Conservation (phyloP, 2,113 vertebrate genomes). For the Henicopernis longicauda region DNA sequence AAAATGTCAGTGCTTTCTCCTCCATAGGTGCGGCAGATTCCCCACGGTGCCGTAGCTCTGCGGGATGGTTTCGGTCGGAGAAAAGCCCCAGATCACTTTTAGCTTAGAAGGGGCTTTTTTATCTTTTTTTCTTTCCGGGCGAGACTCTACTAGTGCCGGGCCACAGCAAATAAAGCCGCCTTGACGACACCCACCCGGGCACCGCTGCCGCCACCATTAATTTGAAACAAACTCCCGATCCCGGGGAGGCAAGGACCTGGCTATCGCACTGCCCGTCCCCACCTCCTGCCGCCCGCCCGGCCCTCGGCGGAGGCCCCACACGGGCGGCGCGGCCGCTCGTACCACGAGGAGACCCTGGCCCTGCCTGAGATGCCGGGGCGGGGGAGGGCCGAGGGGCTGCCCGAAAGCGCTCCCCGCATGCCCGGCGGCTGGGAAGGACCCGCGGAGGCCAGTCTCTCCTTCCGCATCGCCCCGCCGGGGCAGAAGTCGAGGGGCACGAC, state of each 20-base stretch:
- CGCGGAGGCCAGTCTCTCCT: rapidly evolving
- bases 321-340: too few species aligned
- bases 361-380: not conserved
- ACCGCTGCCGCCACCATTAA: not conserved
- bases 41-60: not conserved
- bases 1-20: not conserved
- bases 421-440: not conserved
- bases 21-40: not conserved
- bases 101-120: not conserved
- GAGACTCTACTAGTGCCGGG: not conserved
- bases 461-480: rapidly evolving
- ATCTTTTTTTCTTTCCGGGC: not conserved
- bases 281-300: not conserved
- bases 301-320: not conserved
- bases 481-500: not conserved
- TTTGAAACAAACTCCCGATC: not conserved
- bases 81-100: not conserved
- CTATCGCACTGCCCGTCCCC: not conserved
- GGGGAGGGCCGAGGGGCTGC: not conserved
- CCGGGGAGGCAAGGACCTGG: not conserved
- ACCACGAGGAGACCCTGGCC: not conserved
- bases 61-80: rapidly evolving
- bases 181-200: not conserved
- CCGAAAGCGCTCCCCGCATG: not conserved
- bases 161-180: not conserved